These are phyloP conservation scores for Agrotis exclamationis DNA, from an alignment of 2,888 invertebrate species.

Conservation along the genomic window DNA sequence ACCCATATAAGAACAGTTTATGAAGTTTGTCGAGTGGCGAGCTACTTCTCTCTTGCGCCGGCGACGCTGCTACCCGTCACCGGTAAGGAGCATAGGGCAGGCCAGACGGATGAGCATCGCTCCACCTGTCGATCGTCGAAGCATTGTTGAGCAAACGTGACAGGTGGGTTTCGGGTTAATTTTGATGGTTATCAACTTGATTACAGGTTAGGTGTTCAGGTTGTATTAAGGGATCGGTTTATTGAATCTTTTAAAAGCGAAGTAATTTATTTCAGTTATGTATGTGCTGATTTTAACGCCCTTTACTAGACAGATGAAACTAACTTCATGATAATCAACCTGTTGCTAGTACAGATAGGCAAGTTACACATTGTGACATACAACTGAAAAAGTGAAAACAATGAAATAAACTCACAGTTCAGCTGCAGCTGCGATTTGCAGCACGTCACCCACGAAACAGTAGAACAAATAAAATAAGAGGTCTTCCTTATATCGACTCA, in stretches of 20 bases:
- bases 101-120: constrained; percentile 50
- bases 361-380: constrained; percentile 1
- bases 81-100: constrained; percentile 50
- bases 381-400: constrained; percentile 26
- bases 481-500: constrained; percentile 99
- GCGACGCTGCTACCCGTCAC: constrained; percentile 56
- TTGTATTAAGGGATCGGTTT: too few relatives aligned
- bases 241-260: too few relatives aligned
- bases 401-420: constrained; percentile 95
- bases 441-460: constrained; percentile 99
- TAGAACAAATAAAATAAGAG: constrained; percentile 99
- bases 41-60: constrained; percentile 53
- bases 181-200: neutral
- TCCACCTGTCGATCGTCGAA: constrained; percentile 47
- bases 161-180: constrained; percentile 21
- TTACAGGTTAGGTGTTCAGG: neutral
- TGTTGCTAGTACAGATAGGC: neutral
- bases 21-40: constrained; percentile 30
- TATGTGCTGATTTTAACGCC: neutral
- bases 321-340: neutral
- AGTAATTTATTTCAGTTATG: neutral
- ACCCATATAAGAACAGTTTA: constrained; percentile 29
- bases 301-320: neutral
- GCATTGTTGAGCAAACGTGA: constrained; percentile 49
- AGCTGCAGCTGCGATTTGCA: constrained; percentile 99